Evolutionary conservation across 2,797 vertebrate genomes (phyloP), one percentile per base, ranked within the genome.

Genomic region (Amphiprion clarkii): DNA sequence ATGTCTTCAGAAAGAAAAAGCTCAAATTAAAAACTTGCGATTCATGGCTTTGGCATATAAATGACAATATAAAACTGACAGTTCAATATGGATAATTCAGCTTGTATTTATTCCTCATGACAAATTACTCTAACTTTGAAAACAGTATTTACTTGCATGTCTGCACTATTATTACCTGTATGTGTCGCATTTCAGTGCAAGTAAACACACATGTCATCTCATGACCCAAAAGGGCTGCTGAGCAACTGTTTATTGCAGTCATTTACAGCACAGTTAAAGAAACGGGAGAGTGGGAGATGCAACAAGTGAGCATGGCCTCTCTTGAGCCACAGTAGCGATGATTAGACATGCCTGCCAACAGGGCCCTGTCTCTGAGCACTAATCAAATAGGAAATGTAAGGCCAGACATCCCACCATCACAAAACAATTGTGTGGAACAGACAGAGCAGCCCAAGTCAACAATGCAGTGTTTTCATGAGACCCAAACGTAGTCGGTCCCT

Each of bases 321-420:
- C 78, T 84, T 55, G 51, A 64, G 75, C 76, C 78, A 40, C 76
- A 13, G 72, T n/a, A 71, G 78, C 53, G 36, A 71, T 89, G 90
- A 93, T 91, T 88, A 90, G 87, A 88, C 84, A 88, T 89, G 86
- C 82, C 86, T 93, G 90, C 87, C 93, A 92, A 90, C 89, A 75
- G 81, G 82, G 82, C 73, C 76, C 84, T 81, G 86, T 83, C 84
- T 87, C 89, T 91, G 72, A 92, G 74, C 89, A 79, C 89, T 89
- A 94, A 93, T 94, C 90, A 91, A 93, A 94, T 83, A 91, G 89
- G 92, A 93, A 93, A 93, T 83, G 86, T 91, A 87, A 81, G 74
- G 85, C 85, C 81, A 91, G 90, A 93, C 90, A 85, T 86, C 86
- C 87, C 87, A 82, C 76, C 91, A 81, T 87, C 86, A 84, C 90